Conservation (phyloP, 2,888 invertebrate species). For the Quadroppia sp. region DNA sequence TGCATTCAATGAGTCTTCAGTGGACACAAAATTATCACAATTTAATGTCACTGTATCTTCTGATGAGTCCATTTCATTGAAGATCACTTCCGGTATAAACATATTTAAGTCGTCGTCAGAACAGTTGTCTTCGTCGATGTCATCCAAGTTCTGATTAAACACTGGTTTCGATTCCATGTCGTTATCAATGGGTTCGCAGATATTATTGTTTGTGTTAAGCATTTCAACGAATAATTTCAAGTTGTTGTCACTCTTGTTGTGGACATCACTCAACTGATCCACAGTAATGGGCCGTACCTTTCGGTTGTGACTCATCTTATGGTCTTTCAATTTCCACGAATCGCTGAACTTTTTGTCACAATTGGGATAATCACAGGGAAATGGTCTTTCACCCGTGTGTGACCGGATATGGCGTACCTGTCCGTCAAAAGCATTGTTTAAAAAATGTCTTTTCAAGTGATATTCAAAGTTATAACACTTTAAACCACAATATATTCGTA, state of each 20-base stretch:
- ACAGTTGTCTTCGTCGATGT: neutral
- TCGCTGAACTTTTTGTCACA: constrained; percentile 86
- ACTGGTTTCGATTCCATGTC: constrained; percentile 1
- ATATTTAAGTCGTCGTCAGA: neutral
- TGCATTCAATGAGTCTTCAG: neutral
- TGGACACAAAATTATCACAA: constrained; percentile 13
- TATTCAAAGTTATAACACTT: too few species aligned
- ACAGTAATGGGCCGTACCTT: neutral
- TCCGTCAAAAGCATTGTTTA: neutral
- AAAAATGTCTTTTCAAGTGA: too few species aligned
- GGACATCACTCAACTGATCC: neutral
- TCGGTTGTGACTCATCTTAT: constrained; percentile 1
- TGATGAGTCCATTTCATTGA: constrained; percentile 16
- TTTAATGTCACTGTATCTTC: neutral
- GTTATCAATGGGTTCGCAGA: constrained; percentile 16
- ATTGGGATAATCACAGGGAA: constrained; percentile 74
- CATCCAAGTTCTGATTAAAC: neutral
- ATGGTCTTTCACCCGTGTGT: constrained; percentile 60
- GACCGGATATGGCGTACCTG: neutral
- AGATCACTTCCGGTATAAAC: constrained; percentile 28
- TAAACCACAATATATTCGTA: too few species aligned
- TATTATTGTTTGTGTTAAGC: constrained; percentile 18
- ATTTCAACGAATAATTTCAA: constrained; percentile 23
- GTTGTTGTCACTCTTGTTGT: constrained; percentile 14
- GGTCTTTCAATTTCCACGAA: constrained; percentile 37